Percentiles rank a stretch among this genome's conserved stretches.
Conservation (phyloP, 2,888 invertebrate species). For the Phengaris alcon region DNA sequence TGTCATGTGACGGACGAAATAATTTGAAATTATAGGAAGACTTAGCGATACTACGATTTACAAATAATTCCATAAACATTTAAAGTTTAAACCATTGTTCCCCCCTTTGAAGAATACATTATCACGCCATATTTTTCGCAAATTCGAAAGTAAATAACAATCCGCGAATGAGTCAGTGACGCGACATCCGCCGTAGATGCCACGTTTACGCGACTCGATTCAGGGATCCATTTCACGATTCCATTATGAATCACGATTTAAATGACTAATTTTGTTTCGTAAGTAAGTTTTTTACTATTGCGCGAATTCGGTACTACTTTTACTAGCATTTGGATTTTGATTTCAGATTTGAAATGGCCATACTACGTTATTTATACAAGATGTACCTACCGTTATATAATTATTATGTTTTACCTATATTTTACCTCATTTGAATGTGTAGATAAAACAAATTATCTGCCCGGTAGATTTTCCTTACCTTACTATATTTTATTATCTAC, state of each 20-base stretch:
- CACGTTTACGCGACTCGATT: conserved; percentile 45
- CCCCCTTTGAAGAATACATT: conserved; percentile 12
- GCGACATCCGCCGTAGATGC: conserved; percentile 57
- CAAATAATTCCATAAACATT: background rate
- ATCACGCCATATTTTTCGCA: conserved; percentile 39
- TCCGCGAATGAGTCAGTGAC: conserved; percentile 57
- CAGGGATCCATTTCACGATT: background rate
- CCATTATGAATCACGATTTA: background rate
- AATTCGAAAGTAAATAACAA: conserved; percentile 51
- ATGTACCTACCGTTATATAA: background rate
- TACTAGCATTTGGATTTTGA: background rate
- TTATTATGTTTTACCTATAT: no score
- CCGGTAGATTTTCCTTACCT: no score
- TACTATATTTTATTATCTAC: no score
- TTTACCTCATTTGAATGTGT: no score
- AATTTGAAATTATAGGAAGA: no score
- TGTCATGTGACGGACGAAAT: no score
- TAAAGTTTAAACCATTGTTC: background rate
- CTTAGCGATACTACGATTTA: background rate
- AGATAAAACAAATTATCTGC: no score
- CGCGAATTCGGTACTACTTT: background rate
- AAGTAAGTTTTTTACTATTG: background rate
- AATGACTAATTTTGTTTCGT: conserved; percentile 15
- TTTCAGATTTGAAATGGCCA: conserved; percentile 13
- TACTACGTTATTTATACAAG: background rate